phyloP scores from a whole-genome alignment of 2,888 invertebrate genomes.

The Chrysotoxum bicinctum region DNA sequence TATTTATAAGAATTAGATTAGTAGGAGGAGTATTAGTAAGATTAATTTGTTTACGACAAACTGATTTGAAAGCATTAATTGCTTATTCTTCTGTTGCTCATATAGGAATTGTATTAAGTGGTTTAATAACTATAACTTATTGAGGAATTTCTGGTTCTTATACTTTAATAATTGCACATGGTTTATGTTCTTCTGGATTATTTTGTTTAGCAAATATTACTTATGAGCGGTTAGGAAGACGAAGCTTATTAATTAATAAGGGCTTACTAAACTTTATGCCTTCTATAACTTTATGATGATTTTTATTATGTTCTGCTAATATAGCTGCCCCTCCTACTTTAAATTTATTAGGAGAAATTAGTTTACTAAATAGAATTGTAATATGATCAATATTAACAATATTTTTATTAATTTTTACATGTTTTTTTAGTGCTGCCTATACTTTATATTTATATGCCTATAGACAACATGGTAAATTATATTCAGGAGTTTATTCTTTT shows the following conservation, averaged over 20 bases:
- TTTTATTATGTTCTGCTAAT: conserved; percentile 85
- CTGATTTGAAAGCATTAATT: conserved; percentile 88
- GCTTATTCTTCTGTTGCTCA: conserved; percentile 87
- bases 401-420: conserved; percentile 83
- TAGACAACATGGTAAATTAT: conserved; percentile 85
- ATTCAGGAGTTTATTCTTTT: conserved; percentile 83
- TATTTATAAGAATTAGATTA: conserved; percentile 84
- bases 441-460: conserved; percentile 85
- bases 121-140: conserved; percentile 84
- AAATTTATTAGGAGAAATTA: conserved; percentile 87
- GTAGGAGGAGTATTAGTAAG: conserved; percentile 85
- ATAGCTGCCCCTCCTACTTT: conserved; percentile 86
- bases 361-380: conserved; percentile 84
- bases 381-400: conserved; percentile 83
- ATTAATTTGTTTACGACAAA: conserved; percentile 86
- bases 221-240: conserved; percentile 85
- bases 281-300: conserved; percentile 85
- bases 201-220: conserved; percentile 86
- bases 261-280: conserved; percentile 85
- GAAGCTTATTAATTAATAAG: conserved; percentile 85
- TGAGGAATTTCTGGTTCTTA: conserved; percentile 83
- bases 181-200: conserved; percentile 85
- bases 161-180: conserved; percentile 86
- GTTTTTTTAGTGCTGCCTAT: conserved; percentile 86
- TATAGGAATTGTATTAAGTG: conserved; percentile 85